phyloP scores from a whole-genome alignment of 2,888 invertebrate species.

The Plagiodera versicolora region DNA sequence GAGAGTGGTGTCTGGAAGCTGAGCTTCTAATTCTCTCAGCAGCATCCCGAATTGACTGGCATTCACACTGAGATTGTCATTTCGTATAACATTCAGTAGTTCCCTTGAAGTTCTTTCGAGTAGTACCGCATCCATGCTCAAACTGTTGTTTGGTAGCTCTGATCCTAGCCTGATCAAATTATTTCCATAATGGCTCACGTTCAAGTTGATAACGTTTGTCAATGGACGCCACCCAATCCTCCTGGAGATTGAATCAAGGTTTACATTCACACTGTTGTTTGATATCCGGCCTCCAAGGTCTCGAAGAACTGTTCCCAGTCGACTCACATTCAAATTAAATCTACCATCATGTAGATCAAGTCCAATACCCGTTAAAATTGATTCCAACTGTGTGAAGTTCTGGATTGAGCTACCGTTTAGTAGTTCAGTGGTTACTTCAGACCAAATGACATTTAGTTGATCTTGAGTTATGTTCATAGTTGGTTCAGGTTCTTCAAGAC shows the following conservation, averaged over 20 bases:
- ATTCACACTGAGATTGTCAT: background rate
- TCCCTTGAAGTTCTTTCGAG: background rate
- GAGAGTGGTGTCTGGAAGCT: background rate
- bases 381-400: no score
- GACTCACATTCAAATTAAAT: background rate
- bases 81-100: background rate
- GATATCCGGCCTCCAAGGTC: background rate
- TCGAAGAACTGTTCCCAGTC: background rate
- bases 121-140: background rate
- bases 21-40: background rate
- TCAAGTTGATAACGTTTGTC: background rate
- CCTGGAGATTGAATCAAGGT: no score
- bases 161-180: background rate
- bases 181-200: background rate
- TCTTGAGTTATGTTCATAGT: no score
- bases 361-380: background rate
- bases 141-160: background rate
- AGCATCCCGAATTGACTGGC: background rate
- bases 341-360: background rate
- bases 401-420: no score
- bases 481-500: no score
- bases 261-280: background rate
- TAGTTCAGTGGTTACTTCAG: no score
- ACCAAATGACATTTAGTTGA: no score
- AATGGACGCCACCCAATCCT: background rate